These are phyloP conservation scores for Oceanodroma tethys DNA, from an alignment of 2,113 vertebrate genomes.

Conservation along the genomic window DNA sequence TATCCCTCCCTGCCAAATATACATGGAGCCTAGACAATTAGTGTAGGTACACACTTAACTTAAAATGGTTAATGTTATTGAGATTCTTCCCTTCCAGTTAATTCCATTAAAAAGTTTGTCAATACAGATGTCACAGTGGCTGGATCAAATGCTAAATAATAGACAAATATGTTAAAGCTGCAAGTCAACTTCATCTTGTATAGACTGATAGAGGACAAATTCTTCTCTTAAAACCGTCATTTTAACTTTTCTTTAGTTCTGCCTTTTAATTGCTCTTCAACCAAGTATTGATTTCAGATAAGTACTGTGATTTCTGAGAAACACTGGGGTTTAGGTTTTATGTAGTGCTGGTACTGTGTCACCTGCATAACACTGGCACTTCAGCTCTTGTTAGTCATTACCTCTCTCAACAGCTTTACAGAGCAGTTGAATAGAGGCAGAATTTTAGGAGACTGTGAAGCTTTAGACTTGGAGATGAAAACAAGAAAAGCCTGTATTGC, in stretches of 20 bases:
- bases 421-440: neutral
- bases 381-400: neutral
- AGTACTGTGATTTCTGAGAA: constrained; percentile 7
- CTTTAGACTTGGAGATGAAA: neutral
- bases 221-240: neutral
- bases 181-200: neutral
- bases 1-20: neutral
- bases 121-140: neutral
- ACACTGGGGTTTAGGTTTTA: neutral
- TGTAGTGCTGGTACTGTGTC: neutral
- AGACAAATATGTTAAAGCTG: neutral
- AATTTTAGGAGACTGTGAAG: neutral
- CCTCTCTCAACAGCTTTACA: neutral
- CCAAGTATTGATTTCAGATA: neutral
- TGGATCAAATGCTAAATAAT: neutral
- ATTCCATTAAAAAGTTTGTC: neutral
- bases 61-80: neutral
- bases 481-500: neutral
- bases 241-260: neutral
- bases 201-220: neutral
- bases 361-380: neutral
- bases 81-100: neutral
- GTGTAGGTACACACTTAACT: neutral
- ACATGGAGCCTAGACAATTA: neutral
- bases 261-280: neutral